These are phyloP conservation scores for Drosophila borborema DNA, from an alignment of 2,888 invertebrate genomes.

Conservation along the genomic window DNA sequence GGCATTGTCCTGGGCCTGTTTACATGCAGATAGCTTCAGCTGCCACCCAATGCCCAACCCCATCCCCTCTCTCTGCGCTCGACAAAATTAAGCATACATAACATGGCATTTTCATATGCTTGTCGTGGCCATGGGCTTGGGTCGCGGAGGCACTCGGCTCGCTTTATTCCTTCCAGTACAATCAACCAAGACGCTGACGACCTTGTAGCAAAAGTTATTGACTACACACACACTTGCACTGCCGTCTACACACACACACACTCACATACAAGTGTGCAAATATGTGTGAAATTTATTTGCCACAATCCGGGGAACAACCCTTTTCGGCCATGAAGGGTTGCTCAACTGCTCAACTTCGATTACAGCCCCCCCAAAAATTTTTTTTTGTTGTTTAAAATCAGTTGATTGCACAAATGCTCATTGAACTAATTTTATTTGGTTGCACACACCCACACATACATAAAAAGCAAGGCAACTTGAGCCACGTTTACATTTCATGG, in stretches of 20 bases:
- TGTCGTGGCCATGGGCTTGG: neutral
- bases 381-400: slow-evolving; percentile 78
- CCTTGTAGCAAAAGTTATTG: slow-evolving; percentile 69
- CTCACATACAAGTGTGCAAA: slow-evolving; percentile 66
- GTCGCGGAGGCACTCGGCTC: slow-evolving; percentile 28
- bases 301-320: slow-evolving; percentile 52
- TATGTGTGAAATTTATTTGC: slow-evolving; percentile 80
- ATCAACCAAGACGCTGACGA: slow-evolving; percentile 71
- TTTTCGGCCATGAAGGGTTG: slow-evolving; percentile 63
- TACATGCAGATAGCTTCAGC: slow-evolving; percentile 61
- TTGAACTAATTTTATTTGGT: slow-evolving; percentile 82
- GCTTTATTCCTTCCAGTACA: slow-evolving; percentile 62
- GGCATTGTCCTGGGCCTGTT: slow-evolving; percentile 54
- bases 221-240: slow-evolving; percentile 37
- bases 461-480: slow-evolving; percentile 56
- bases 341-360: slow-evolving; percentile 50
- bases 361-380: slow-evolving; percentile 34
- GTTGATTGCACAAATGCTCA: slow-evolving; percentile 83
- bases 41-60: neutral
- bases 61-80: neutral
- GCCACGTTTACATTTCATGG: slow-evolving; percentile 73
- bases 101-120: slow-evolving; percentile 56
- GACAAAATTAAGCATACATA: slow-evolving; percentile 56
- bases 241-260: slow-evolving; percentile 16
- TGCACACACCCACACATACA: slow-evolving; percentile 39